Evolutionary conservation across 1,140 invertebrate species (phyloP).

Genomic region (Platyscapa corneri): DNA sequence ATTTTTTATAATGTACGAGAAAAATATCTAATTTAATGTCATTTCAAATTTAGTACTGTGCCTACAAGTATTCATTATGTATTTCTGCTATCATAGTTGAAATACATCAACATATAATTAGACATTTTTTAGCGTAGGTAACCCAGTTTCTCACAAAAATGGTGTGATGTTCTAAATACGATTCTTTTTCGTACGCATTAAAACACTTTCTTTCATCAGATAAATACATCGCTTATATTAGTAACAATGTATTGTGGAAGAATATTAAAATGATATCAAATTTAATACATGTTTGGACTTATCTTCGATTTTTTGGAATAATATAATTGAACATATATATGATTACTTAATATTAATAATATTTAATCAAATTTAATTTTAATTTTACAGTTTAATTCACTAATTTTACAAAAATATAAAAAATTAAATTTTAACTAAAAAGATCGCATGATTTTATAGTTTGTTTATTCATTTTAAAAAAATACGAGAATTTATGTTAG

Average conservation of each 20-base stretch:
- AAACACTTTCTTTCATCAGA: not conserved
- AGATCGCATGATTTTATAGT: too few species aligned
- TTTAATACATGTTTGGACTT: too few species aligned
- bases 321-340: too few species aligned
- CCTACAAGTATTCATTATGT: not conserved
- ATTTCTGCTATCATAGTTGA: slow-evolving; percentile 26
- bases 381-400: too few species aligned
- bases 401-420: too few species aligned
- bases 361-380: not conserved
- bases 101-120: slow-evolving; percentile 29
- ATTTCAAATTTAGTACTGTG: slow-evolving; percentile 4
- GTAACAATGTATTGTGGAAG: not conserved
- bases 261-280: not conserved
- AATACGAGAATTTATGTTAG: too few species aligned
- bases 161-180: slow-evolving; percentile 30
- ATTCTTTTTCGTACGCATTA: slow-evolving; percentile 42
- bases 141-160: slow-evolving; percentile 40
- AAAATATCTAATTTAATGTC: too few species aligned
- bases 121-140: slow-evolving; percentile 50
- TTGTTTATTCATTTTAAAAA: too few species aligned
- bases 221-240: not conserved
- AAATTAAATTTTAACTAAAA: too few species aligned
- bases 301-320: too few species aligned
- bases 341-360: too few species aligned
- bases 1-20: too few species aligned